Evolutionary conservation across 2,797 vertebrate species (phyloP).

Genomic region (Clarias fuscus): DNA sequence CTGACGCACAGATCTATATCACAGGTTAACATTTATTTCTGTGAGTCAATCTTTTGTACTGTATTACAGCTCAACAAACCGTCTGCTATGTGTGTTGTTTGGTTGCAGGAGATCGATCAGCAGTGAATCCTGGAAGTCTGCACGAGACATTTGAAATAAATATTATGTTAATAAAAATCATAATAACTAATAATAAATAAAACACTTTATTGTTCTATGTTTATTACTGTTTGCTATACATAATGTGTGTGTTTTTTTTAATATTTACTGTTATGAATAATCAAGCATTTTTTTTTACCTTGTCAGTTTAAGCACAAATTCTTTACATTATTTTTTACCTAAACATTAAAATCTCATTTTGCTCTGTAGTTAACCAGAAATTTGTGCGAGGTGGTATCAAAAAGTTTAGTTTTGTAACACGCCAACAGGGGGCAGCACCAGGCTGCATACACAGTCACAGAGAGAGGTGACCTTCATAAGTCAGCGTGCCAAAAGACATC

Average conservation of each 20-base stretch:
- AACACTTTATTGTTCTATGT: background rate
- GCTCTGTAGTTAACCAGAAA: background rate
- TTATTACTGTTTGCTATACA: background rate
- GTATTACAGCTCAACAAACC: background rate
- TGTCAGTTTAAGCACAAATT: background rate
- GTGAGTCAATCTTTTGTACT: background rate
- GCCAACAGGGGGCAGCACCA: too few relatives aligned
- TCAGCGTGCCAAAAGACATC: too few relatives aligned
- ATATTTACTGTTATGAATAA: background rate
- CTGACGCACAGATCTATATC: constrained; percentile 1
- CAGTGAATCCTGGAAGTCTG: background rate
- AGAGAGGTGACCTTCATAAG: too few relatives aligned
- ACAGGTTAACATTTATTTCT: background rate
- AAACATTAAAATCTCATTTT: background rate
- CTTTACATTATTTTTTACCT: background rate
- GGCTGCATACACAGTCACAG: too few relatives aligned
- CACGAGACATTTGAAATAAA: background rate
- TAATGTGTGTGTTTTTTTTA: too few relatives aligned
- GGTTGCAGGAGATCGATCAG: background rate
- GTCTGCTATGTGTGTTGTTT: background rate
- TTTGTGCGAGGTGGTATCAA: background rate
- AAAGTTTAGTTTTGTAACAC: too few relatives aligned
- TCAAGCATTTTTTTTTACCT: background rate
- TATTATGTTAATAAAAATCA: background rate
- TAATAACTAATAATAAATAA: constrained; percentile 1